These are phyloP conservation scores for Athene cunicularia DNA, from an alignment of 2,113 vertebrate species.

Conservation along the genomic window DNA sequence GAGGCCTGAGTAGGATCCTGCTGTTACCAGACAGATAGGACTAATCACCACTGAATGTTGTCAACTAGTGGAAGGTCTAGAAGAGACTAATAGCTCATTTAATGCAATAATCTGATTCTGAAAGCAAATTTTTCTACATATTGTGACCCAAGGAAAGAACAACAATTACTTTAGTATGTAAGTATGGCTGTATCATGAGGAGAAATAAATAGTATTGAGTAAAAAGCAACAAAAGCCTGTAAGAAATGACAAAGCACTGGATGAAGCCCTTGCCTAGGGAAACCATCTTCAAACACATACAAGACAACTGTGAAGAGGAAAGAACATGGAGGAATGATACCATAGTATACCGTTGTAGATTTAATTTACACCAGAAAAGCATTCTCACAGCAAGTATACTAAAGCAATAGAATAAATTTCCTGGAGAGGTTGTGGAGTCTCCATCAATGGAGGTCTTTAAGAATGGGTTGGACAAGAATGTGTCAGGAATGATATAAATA, in stretches of 20 bases:
- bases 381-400: background rate
- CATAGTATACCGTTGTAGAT: background rate
- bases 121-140: conserved; percentile 7
- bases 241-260: background rate
- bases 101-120: conserved; percentile 33
- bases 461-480: background rate
- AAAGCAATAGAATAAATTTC: background rate
- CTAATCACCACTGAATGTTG: background rate
- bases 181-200: background rate
- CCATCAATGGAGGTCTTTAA: background rate
- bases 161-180: background rate
- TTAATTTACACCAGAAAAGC: background rate
- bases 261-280: background rate
- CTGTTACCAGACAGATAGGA: background rate
- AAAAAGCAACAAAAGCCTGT: background rate
- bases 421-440: background rate
- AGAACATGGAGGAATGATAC: background rate
- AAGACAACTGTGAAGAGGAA: background rate
- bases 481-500: background rate
- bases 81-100: conserved; percentile 33
- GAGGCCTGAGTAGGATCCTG: background rate
- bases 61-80: background rate
- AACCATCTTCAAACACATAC: background rate
- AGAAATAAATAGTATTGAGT: background rate
- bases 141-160: background rate